Base-by-base conservation (phyloP, 2,113 vertebrate genomes). In the Oreotrochilus melanogaster region DNA sequence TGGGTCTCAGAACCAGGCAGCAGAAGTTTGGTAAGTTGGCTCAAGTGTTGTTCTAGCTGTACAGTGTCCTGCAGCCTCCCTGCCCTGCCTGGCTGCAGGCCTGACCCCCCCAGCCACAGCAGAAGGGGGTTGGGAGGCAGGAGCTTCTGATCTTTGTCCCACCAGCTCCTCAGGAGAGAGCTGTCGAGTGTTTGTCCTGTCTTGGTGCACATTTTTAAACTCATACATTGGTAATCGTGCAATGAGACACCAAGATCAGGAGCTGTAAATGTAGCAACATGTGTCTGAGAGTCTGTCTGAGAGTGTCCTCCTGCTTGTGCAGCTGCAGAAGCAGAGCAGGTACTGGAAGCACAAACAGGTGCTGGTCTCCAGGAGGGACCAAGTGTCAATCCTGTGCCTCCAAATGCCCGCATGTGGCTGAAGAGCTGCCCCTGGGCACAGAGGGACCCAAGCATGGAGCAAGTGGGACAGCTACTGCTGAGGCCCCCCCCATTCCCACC, bases 31-130 rank as follows among this genome's bases (percentile, higher is more conserved):
- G 67, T 23, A 69, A 31, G 33, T 42, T 47, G 21, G 6, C 14
- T 9, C 1, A 0, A 9, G 27, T 1, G 42, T 2, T 13, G 54
- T 54, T 24, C 31, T 35, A 11, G 45, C 45, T 47, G 45, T 18
- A 0, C 1, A 7, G 57, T 30, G 25, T 18, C 30, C 35, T 18
- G 0, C 1, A 7, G 57, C n/a, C 28, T 21, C 28, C 35, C 21
- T 37, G 58, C 45, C 62, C 81, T 3, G 21, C 7, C 74, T 27
- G 51, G 3, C 39, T 51, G 5, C 67, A 7, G 66, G 11, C 4
- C 0, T 8, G 43, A 42, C 67, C 64, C 8, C 4, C 14, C 5
- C 28, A 3, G 33, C 2, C 1, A 0, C 33, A 21, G 83, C 27
- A 10, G 7, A 2, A 2, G 9, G 72, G 47, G 31, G 74, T 14